A percentile compares a stretch with the other conserved stretches of the same genome.
Conservation (phyloP, 2,113 vertebrate genomes). For the Australoheros scitulus region DNA sequence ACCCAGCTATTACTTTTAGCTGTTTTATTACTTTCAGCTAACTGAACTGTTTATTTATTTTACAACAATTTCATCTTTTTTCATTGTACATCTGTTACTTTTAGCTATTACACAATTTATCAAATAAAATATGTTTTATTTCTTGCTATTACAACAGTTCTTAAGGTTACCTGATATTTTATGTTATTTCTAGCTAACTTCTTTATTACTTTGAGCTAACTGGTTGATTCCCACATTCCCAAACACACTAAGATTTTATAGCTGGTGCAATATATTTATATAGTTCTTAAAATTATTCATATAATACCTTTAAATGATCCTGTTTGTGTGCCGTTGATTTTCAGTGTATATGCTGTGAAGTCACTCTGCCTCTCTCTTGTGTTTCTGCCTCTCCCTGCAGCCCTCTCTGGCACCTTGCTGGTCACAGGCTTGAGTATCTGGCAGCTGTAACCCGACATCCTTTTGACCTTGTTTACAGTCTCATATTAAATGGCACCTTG, state of each 20-base stretch:
- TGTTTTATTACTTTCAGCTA: neutral
- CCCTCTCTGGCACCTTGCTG: slow-evolving; percentile 36
- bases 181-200: neutral
- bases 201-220: neutral
- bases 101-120: neutral
- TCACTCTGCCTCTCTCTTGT: neutral
- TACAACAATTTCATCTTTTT: neutral
- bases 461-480: slow-evolving; percentile 77
- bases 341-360: neutral
- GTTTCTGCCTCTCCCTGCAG: slow-evolving; percentile 3
- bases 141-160: neutral
- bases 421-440: slow-evolving; percentile 38
- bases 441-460: slow-evolving; percentile 61
- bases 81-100: neutral
- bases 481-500: slow-evolving; percentile 65
- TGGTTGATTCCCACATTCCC: neutral
- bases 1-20: neutral
- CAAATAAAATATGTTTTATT: neutral
- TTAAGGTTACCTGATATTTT: neutral
- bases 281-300: neutral
- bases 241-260: neutral
- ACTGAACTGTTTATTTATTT: neutral
- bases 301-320: neutral
- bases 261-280: neutral
- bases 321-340: neutral